A percentile compares a stretch with the other conserved stretches of the same genome.
phyloP scores from a whole-genome alignment of 2,888 invertebrate genomes.

The Nomada fucata region DNA sequence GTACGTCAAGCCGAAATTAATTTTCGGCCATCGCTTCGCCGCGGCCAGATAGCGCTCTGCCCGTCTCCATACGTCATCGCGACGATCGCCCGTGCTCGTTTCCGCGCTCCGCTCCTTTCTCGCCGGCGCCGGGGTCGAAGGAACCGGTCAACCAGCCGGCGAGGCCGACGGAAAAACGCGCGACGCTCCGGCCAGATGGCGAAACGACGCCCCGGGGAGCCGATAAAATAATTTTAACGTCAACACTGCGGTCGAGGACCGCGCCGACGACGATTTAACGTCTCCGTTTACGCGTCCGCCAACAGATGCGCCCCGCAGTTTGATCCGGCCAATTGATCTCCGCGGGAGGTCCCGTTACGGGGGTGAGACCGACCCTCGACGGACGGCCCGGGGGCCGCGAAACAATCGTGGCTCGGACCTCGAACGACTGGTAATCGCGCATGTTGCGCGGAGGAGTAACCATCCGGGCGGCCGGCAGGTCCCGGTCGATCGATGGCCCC shows the following conservation, averaged over 20 bases:
- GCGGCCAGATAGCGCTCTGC: conserved; percentile 54
- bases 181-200: conserved; percentile 29
- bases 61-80: conserved; percentile 61
- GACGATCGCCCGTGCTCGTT: conserved; percentile 47
- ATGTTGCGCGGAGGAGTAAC: conserved; percentile 2
- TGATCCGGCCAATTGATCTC: conserved; percentile 69
- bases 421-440: conserved; percentile 8
- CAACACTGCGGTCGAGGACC: conserved; percentile 67
- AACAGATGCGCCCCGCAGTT: conserved; percentile 33
- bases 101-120: conserved; percentile 48
- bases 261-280: conserved; percentile 13
- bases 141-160: neutral
- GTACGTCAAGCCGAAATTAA: conserved; percentile 82
- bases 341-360: conserved; percentile 64
- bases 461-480: no score
- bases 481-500: neutral
- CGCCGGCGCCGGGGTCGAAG: conserved; percentile 1
- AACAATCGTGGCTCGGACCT: conserved; percentile 9
- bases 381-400: conserved; percentile 11
- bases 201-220: conserved; percentile 54
- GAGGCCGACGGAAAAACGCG: neutral
- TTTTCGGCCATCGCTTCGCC: conserved; percentile 73
- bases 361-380: conserved; percentile 45
- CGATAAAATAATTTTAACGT: conserved; percentile 66
- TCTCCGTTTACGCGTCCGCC: conserved; percentile 18